These are phyloP conservation scores for Monochamus alternatus DNA, from an alignment of 2,888 invertebrate genomes.

Conservation along the genomic window DNA sequence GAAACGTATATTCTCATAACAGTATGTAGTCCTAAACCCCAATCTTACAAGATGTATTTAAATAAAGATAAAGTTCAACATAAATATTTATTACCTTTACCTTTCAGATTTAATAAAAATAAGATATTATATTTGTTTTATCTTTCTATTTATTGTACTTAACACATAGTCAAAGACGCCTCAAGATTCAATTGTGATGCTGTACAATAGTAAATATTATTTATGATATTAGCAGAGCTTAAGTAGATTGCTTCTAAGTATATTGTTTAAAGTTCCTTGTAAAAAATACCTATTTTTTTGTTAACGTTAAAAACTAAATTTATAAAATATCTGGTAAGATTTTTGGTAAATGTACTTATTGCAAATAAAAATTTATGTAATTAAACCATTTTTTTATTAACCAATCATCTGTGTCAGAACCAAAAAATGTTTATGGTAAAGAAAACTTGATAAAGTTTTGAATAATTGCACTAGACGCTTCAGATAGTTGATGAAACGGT, in stretches of 20 bases:
- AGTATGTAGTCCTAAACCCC: not conserved
- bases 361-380: slow-evolving; percentile 56
- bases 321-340: slow-evolving; percentile 47
- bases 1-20: slow-evolving; percentile 20
- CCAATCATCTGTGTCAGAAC: no score
- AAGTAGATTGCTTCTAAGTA: slow-evolving; percentile 42
- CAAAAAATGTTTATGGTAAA: no score
- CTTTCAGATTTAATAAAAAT: no score
- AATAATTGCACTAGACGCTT: no score
- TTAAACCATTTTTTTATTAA: slow-evolving; percentile 38
- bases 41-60: no score
- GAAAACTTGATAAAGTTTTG: no score
- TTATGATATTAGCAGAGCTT: slow-evolving; percentile 29
- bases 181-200: no score
- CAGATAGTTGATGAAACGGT: not conserved
- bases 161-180: no score
- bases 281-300: slow-evolving; percentile 53
- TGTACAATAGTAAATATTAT: slow-evolving; percentile 29
- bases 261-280: slow-evolving; percentile 51
- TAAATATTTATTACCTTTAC: no score
- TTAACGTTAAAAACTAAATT: slow-evolving; percentile 51
- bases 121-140: no score
- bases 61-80: no score
- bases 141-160: no score
- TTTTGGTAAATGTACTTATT: slow-evolving; percentile 55